Base-by-base conservation (phyloP, 2,888 invertebrate genomes). In the Cephus nigrinus region DNA sequence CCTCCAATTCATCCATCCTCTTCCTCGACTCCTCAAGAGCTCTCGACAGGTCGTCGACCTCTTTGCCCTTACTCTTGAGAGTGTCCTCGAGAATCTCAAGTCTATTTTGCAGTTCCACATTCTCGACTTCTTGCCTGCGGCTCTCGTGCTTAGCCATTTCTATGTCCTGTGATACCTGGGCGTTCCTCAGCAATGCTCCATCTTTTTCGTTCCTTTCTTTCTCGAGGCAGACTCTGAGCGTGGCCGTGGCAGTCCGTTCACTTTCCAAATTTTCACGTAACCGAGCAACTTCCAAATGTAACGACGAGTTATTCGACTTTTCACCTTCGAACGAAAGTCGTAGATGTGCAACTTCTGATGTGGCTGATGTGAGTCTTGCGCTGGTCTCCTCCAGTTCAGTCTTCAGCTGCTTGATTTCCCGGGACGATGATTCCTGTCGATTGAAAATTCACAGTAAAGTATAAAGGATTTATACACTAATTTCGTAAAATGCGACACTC, bases 101-200 rank as follows among this genome's bases (percentile, higher is more conserved):
- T 90, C 93, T 94, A 78, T 89, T 92, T 84, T 93, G 93, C 55
- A 95, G 88, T 12, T 96, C 96, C 1, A 91, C 90, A 78, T 94
- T 93, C 89, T 96, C 95, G 0, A 90, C 89, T 88, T 95, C 95
- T 85, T 96, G 95, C 82, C 95, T 93, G 32, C 95, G 93, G 88
- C 95, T 94, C 84, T 96, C 94, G 86, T 96, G 95, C 86, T 95
- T 95, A 1, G 95, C 94, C 87, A 96, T 93, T 90, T 97, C 96
- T 86, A 96, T 94, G 81, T 95, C 95, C 89, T 97, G 97, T 0
- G 96, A 96, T 85, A 97, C 95, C 92, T 96, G 95, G 2, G 97
- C 97, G 90, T 96, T 97, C 74, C 96, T 93, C 77, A 97, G 89
- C 75, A 96, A 90, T 0, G 95, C 95, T 3, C 95, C 94, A 87